Evolutionary conservation across 2,797 vertebrate genomes (phyloP), one percentile per base, ranked within the genome.

Genomic region (Scolopax rusticola): DNA sequence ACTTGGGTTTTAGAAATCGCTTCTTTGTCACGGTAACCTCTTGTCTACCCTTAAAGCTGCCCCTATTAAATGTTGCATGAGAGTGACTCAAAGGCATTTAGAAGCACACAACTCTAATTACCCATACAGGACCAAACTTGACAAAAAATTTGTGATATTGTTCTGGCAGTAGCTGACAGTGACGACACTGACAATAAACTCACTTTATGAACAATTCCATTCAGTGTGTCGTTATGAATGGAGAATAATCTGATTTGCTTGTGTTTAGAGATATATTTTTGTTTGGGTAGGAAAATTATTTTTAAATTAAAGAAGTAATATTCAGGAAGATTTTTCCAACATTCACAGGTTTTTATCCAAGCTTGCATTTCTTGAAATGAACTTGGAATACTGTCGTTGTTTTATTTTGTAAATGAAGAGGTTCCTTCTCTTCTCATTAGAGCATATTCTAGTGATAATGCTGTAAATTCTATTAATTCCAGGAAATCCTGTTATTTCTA

Each of bases 71-170:
- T 33, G 9, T 61, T 86, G 38, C 15, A 40, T 50, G 57, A 43
- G 12, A 80, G 40, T 60, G 36, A 89, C 36, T 83, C 45, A 90
- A 84, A 82, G 60, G 33, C 64, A 47, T 70, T 84, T 82, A 94
- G n/a, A 81, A 78, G 38, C 79, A 36, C 9, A 73, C 4, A 48
- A 74, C 43, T 40, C 38, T 89, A 74, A 87, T 93, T 93, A 50
- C 17, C 27, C 53, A 43, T 41, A 53, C 41, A 93, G 65, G 93
- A 93, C 65, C 33, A 81, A 94, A 93, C 84, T 83, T 89, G 84
- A 89, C 60, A 43, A 69, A 56, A 89, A 90, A 80, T 83, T 7
- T 32, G n/a, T 32, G 30, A 33, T 92, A 70, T 50, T 40, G 17
- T 70, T 93, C 64, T 92, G 48, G 32, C 47, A 89, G 70, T 14